Percentiles rank a stretch among this genome's conserved stretches.
These are phyloP conservation scores for Drosophila quinaria DNA, from an alignment of 2,888 invertebrate species.

Conservation along the genomic window DNA sequence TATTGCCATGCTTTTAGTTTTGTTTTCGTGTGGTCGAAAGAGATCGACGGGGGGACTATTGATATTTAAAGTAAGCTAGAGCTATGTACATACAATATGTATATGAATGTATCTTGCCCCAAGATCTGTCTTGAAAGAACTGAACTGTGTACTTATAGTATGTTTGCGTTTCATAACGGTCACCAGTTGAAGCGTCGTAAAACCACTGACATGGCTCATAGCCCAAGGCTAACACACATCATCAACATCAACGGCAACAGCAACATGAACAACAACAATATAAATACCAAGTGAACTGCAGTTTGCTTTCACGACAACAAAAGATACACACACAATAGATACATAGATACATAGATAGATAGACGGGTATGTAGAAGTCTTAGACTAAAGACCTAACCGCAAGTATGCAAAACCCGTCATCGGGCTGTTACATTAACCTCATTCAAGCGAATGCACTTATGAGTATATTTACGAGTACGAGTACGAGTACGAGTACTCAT, in stretches of 20 bases:
- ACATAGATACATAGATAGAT: not conserved
- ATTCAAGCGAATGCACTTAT: constrained; percentile 55
- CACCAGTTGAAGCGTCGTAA: constrained; percentile 58
- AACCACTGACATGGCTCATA: constrained; percentile 64
- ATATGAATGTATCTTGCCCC: constrained; percentile 16
- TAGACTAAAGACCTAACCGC: constrained; percentile 59
- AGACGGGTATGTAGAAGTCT: constrained; percentile 14
- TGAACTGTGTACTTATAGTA: constrained; percentile 46
- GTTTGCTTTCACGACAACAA: constrained; percentile 53
- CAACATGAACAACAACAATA: constrained; percentile 13
- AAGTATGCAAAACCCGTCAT: constrained; percentile 67
- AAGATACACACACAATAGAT: not conserved
- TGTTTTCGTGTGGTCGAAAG: constrained; percentile 7
- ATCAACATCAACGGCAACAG: constrained; percentile 31
- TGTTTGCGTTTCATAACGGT: constrained; percentile 63
- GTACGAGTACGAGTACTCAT: constrained; percentile 9
- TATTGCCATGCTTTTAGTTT: constrained; percentile 20
- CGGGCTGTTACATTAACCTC: constrained; percentile 75
- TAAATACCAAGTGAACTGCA: constrained; percentile 45
- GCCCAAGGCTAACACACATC: constrained; percentile 69
- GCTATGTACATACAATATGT: constrained; percentile 5
- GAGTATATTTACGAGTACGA: constrained; percentile 12
- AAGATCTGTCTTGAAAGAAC: constrained; percentile 55
- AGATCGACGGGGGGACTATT: constrained; percentile 19
- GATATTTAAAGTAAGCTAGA: constrained; percentile 42